A percentile compares a stretch with the other conserved stretches of the same genome.
These are phyloP conservation scores for Parnassius orleans DNA, from an alignment of 2,888 invertebrate genomes.

Conservation along the genomic window DNA sequence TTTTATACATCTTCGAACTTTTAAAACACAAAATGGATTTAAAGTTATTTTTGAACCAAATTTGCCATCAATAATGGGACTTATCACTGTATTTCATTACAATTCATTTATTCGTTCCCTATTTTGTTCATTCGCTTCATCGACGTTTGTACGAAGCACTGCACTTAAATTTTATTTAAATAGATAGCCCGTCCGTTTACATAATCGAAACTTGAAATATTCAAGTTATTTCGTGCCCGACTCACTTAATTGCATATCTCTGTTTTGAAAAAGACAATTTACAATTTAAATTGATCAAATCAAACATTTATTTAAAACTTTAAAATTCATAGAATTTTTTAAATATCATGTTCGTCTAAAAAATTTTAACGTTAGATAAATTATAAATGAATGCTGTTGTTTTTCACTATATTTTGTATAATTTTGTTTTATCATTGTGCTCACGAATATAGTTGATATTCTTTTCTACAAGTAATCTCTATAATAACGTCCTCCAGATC, in stretches of 20 bases:
- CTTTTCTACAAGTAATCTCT: too few relatives aligned
- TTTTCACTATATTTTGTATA: too few relatives aligned
- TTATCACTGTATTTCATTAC: slow-evolving; percentile 27
- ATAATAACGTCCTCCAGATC: too few relatives aligned
- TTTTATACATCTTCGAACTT: too few relatives aligned
- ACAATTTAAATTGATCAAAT: slow-evolving; percentile 17
- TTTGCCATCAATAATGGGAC: background rate
- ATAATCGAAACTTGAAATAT: slow-evolving; percentile 29
- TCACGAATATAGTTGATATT: too few relatives aligned
- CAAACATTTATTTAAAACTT: too few relatives aligned
- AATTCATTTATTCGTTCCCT: slow-evolving; percentile 40
- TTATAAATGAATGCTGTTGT: too few relatives aligned
- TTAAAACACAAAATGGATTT: background rate
- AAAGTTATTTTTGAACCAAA: background rate
- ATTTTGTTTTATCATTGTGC: too few relatives aligned
- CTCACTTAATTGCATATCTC: slow-evolving; percentile 26
- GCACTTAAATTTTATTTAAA: slow-evolving; percentile 46
- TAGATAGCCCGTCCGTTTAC: slow-evolving; percentile 30
- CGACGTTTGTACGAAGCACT: slow-evolving; percentile 39
- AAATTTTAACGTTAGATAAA: too few relatives aligned
- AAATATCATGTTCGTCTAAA: too few relatives aligned
- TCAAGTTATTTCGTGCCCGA: slow-evolving; percentile 29
- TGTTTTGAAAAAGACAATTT: slow-evolving; percentile 16
- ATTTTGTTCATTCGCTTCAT: slow-evolving; percentile 39
- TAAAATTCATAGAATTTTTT: too few relatives aligned